Percentiles rank a stretch among this genome's conserved stretches.
phyloP scores from a whole-genome alignment of 2,888 invertebrate genomes.

The Brachyopa scutellaris region DNA sequence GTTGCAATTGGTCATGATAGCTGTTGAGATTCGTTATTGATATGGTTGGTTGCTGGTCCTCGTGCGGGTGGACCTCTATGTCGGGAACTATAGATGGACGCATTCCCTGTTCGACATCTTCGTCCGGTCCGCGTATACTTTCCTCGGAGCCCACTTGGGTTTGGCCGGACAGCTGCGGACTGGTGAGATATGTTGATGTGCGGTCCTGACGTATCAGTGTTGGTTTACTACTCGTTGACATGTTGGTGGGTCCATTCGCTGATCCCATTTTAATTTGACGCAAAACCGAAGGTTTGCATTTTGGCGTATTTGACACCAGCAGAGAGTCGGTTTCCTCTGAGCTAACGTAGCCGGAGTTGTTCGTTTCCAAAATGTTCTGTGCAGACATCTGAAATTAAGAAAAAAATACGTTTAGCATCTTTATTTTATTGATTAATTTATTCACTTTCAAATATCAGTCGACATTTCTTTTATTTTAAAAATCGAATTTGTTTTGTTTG shows the following conservation, averaged over 20 bases:
- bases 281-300: conserved; percentile 79
- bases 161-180: conserved; percentile 87
- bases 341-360: conserved; percentile 87
- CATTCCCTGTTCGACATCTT: conserved; percentile 81
- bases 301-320: conserved; percentile 83
- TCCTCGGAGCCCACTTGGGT: conserved; percentile 91
- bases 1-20: conserved; percentile 82
- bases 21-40: conserved; percentile 76
- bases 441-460: too few relatives aligned
- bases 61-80: conserved; percentile 83
- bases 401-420: too few relatives aligned
- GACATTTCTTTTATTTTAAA: too few relatives aligned
- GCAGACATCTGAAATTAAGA: conserved; percentile 80
- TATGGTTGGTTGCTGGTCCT: conserved; percentile 81
- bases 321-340: conserved; percentile 92
- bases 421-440: too few relatives aligned
- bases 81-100: conserved; percentile 82
- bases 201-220: conserved; percentile 93
- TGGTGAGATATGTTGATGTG: conserved; percentile 88
- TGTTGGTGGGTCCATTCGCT: conserved; percentile 80
- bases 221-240: conserved; percentile 86
- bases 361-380: conserved; percentile 84
- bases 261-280: conserved; percentile 80
- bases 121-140: conserved; percentile 84
- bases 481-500: too few relatives aligned